Evolutionary conservation across 2,113 vertebrate species (phyloP), one percentile per base, ranked within the genome.

Genomic region (Donacobius atricapilla): DNA sequence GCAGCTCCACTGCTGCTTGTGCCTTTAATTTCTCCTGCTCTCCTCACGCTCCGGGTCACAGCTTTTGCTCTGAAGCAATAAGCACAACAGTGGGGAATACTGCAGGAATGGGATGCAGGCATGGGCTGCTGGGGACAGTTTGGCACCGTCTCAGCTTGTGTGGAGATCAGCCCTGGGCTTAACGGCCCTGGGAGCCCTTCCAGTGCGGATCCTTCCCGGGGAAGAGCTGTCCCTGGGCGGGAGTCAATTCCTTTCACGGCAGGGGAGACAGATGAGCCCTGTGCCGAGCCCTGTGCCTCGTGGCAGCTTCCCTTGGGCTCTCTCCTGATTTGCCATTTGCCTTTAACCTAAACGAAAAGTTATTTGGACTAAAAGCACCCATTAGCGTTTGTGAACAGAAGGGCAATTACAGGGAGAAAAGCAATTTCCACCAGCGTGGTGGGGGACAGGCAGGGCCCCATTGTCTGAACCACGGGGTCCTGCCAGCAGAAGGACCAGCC

Each of bases 21-120:
- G 44, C 50, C 42, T 87, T 84, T 21, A 1, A 24, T 50, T 70
- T 13, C 60, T 53, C 31, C 58, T 37, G 31, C 35, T 68, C 48
- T 5, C 15, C 11, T 7, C 22, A 0, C 2, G 13, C 5, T 0
- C 23, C 2, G 0, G 15, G 51, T 14, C 15, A 1, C 6, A 25
- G 56, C 22, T 93, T 63, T 53, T 50, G 42, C 16, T 70, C 78
- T 21, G 2, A 1, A 31, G 53, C 63, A 53, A 23, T 35, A 9
- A 79, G n/a, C 19, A 0, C 22, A 3, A 0, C 77, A 18, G 48
- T 3, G 31, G 58, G 65, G 70, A 70, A 60, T 5, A 0, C 21
- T 53, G 19, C 31, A 5, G 61, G 27, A 31, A 44, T 7, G 40
- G 76, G 66, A 47, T 1, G 9, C 14, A 33, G 37, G 60, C 24